Evolutionary conservation across 2,797 vertebrate species (phyloP).

Genomic region (Labeo calbasu): DNA sequence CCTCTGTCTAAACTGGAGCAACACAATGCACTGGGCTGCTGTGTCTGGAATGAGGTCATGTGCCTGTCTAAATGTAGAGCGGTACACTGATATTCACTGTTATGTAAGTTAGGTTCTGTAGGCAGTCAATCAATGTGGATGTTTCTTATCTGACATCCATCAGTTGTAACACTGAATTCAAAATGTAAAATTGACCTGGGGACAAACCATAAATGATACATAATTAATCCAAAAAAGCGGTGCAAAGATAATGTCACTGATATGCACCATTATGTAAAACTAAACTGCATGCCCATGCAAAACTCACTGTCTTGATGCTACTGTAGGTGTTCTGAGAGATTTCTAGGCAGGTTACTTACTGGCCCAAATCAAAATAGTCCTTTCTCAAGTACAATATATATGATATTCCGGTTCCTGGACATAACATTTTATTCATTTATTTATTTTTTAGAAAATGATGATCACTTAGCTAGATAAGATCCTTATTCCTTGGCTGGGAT

Average conservation of each 20-base stretch:
- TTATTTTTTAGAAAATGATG: too few species aligned
- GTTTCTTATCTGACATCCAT: slow-evolving; percentile 15
- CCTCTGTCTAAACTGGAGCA: slow-evolving; percentile 49
- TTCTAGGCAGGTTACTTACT: not conserved
- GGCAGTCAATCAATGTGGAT: not conserved
- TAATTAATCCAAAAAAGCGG: slow-evolving; percentile 2
- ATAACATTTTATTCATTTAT: too few species aligned
- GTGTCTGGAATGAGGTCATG: slow-evolving; percentile 44
- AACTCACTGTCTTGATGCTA: not conserved
- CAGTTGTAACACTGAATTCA: slow-evolving; percentile 2
- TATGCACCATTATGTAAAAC: not conserved
- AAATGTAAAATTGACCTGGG: not conserved
- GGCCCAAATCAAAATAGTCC: not conserved
- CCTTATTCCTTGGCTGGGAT: too few species aligned
- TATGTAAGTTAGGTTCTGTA: not conserved
- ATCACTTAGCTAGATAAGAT: too few species aligned
- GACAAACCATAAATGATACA: not conserved
- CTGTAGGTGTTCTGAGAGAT: not conserved
- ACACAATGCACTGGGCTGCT: slow-evolving; percentile 45
- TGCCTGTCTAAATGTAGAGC: not conserved
- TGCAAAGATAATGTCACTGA: slow-evolving; percentile 3
- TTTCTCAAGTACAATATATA: not conserved
- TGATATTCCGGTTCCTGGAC: not conserved
- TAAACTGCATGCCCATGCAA: not conserved
- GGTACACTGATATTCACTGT: not conserved